Percentiles rank a stretch among this genome's conserved stretches.
Evolutionary conservation across 2,113 vertebrate genomes (phyloP).

Genomic region (Phoxinus phoxinus): DNA sequence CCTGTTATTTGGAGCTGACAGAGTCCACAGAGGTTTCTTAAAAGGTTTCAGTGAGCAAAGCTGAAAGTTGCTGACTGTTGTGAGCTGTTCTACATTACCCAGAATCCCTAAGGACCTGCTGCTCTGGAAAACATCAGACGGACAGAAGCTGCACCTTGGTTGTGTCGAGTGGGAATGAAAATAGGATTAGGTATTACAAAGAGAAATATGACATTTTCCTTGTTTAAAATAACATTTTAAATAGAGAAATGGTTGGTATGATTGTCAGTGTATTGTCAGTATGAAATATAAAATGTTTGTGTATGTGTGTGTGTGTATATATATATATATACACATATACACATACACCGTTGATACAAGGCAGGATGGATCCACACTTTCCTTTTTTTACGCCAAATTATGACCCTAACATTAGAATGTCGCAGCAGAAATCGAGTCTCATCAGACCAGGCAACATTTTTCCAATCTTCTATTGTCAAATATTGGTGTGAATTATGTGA

Average conservation of each 20-base stretch:
- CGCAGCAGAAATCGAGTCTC: no score
- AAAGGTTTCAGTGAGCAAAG: conserved; percentile 51
- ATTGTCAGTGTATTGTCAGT: neutral
- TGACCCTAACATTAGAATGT: no score
- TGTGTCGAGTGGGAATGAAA: neutral
- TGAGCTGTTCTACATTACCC: conserved; percentile 63
- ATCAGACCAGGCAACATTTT: no score
- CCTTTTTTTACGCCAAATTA: no score
- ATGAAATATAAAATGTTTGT: neutral
- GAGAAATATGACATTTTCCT: neutral
- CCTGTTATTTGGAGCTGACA: conserved; percentile 51
- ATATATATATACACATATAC: no score
- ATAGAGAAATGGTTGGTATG: neutral
- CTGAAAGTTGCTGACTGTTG: conserved; percentile 66
- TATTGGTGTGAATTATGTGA: no score
- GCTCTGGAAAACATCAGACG: conserved; percentile 68
- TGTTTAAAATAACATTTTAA: neutral
- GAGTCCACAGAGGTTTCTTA: conserved; percentile 64
- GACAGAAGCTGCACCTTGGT: conserved; percentile 33
- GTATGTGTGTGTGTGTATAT: no score
- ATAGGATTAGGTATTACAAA: conserved; percentile 21
- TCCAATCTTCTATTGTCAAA: no score
- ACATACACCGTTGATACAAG: no score
- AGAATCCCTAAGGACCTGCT: conserved; percentile 63
- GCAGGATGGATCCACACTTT: no score